Evolutionary conservation across 2,797 vertebrate genomes (phyloP).

Genomic region (Muscicapa striata): DNA sequence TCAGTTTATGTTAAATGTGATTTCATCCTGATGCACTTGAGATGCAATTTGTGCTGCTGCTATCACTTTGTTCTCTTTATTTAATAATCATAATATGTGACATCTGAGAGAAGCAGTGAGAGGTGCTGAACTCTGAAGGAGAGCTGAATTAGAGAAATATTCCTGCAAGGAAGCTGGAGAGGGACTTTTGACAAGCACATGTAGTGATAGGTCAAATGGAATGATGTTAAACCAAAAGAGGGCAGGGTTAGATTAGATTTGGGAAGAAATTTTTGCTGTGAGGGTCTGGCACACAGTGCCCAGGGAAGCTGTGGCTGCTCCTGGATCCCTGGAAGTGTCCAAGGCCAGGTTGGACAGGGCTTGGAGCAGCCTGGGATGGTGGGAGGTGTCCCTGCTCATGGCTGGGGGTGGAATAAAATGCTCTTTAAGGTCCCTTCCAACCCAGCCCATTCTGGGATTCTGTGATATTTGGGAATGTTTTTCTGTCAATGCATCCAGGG

Average conservation of each 20-base stretch:
- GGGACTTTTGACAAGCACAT: background rate
- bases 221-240: background rate
- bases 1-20: background rate
- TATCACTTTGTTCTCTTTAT: background rate
- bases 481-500: rapidly evolving
- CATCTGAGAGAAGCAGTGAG: background rate
- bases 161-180: background rate
- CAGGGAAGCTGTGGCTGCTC: background rate
- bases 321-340: background rate
- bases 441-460: background rate
- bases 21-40: background rate
- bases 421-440: background rate
- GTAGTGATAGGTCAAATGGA: background rate
- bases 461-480: rapidly evolving
- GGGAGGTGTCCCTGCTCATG: background rate
- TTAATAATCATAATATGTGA: background rate
- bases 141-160: background rate
- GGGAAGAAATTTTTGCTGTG: background rate
- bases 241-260: background rate
- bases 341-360: rapidly evolving
- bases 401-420: rapidly evolving
- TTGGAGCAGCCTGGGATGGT: rapidly evolving
- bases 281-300: background rate
- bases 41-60: background rate
- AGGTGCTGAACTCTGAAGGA: background rate